Evolutionary conservation across 2,113 vertebrate species (phyloP).

Genomic region (Amazona vittata): DNA sequence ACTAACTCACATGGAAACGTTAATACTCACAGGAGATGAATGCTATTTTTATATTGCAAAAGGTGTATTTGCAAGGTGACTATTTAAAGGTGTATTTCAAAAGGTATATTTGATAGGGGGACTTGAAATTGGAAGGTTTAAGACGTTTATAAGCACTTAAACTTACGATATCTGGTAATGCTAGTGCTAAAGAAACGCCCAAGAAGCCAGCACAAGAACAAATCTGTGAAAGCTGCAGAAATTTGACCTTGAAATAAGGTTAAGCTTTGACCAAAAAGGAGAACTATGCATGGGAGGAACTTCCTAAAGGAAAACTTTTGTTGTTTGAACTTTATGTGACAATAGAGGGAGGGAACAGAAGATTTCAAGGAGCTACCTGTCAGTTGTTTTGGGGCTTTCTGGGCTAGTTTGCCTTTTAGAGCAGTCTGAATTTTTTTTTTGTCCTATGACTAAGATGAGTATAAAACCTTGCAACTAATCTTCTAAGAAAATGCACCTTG

Average conservation of each 20-base stretch:
- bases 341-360: too few species aligned
- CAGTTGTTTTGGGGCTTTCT: background rate
- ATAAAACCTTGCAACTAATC: background rate
- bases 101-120: background rate
- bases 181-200: background rate
- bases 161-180: background rate
- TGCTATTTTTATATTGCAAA: background rate
- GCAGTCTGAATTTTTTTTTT: background rate
- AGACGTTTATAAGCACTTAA: background rate
- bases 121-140: background rate
- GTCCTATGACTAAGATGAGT: background rate
- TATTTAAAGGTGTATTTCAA: background rate
- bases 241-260: background rate
- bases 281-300: background rate
- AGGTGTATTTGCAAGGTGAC: background rate
- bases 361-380: background rate
- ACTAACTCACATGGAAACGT: background rate
- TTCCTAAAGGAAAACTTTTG: background rate
- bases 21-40: background rate
- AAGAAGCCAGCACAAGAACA: background rate
- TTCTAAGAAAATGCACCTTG: background rate
- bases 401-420: background rate
- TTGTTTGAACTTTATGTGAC: background rate
- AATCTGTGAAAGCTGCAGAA: background rate
- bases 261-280: background rate